These are phyloP conservation scores for Parazoanthus atlanticus DNA, from an alignment of 92 coral and sea anemone species.

Conservation along the genomic window DNA sequence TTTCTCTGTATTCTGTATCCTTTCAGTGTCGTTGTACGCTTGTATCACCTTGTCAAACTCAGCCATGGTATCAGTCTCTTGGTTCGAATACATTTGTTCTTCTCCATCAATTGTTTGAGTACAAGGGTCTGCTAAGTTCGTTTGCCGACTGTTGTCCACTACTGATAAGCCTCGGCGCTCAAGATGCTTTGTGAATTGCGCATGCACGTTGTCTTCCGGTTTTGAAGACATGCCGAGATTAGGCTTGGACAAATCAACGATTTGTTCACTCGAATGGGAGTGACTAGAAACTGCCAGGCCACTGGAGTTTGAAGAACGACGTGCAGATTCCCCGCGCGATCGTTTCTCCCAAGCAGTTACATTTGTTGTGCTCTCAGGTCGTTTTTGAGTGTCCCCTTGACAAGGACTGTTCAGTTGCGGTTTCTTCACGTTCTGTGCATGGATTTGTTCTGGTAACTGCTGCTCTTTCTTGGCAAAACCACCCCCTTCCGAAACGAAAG, in stretches of 20 bases:
- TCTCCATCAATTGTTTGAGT: not conserved
- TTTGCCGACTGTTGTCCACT: not conserved
- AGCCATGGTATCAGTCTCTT: constrained; percentile 6
- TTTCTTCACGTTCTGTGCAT: not conserved
- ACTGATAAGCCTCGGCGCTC: not conserved
- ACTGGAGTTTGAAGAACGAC: not conserved
- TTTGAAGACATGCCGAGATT: not conserved
- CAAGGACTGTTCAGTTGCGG: not conserved
- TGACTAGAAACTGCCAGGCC: not conserved
- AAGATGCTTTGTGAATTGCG: not conserved
- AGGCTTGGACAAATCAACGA: not conserved
- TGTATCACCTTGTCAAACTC: not conserved
- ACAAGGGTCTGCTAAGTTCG: not conserved
- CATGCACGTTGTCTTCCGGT: not conserved
- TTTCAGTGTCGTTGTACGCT: not conserved
- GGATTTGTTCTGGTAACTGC: not conserved
- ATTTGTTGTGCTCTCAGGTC: not conserved
- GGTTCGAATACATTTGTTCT: not conserved
- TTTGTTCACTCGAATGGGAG: not conserved
- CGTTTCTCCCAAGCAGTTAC: not conserved
- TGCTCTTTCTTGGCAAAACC: not conserved
- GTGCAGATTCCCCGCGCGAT: not conserved
- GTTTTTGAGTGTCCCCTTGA: not conserved
- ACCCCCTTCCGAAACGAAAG: not conserved
- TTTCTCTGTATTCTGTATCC: not conserved